These are phyloP conservation scores for Xylophagus ater DNA, from an alignment of 2,888 invertebrate species.

Conservation along the genomic window DNA sequence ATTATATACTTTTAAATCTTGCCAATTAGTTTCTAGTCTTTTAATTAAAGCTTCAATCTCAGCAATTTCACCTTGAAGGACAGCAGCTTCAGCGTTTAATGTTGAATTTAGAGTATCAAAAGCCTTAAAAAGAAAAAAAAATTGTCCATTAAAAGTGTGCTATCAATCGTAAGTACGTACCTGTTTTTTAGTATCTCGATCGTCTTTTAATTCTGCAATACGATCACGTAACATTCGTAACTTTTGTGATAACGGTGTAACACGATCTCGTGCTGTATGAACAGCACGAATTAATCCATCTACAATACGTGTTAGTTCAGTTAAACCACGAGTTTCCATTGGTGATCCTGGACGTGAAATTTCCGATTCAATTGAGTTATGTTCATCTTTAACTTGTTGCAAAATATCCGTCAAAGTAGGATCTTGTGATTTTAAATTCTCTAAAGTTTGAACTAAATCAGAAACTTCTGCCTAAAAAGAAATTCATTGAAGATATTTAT, in stretches of 20 bases:
- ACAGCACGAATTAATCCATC: constrained; percentile 20
- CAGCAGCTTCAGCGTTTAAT: constrained; percentile 18
- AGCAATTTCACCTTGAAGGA: constrained; percentile 16
- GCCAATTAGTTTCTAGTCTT: constrained; percentile 18
- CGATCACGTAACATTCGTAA: constrained; percentile 18
- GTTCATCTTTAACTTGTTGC: constrained; percentile 22
- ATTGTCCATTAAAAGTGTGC: neutral
- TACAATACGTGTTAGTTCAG: constrained; percentile 19
- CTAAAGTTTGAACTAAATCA: constrained; percentile 61
- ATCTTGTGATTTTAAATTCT: constrained; percentile 54
- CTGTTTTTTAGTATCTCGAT: constrained; percentile 20
- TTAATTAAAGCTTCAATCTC: constrained; percentile 19
- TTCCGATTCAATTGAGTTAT: constrained; percentile 7
- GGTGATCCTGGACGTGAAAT: constrained; percentile 15
- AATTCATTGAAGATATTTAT: neutral
- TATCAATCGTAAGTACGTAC: constrained; percentile 9
- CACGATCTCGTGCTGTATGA: constrained; percentile 16
- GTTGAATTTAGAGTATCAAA: constrained; percentile 19
- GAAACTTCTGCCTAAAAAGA: constrained; percentile 56
- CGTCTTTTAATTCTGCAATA: constrained; percentile 19
- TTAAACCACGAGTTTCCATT: constrained; percentile 17
- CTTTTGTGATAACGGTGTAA: constrained; percentile 19
- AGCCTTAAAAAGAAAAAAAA: constrained; percentile 12
- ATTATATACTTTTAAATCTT: constrained; percentile 17
- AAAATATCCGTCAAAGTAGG: constrained; percentile 44